Base-by-base conservation (phyloP, 2,797 vertebrate species). In the Manis pentadactyla region DNA sequence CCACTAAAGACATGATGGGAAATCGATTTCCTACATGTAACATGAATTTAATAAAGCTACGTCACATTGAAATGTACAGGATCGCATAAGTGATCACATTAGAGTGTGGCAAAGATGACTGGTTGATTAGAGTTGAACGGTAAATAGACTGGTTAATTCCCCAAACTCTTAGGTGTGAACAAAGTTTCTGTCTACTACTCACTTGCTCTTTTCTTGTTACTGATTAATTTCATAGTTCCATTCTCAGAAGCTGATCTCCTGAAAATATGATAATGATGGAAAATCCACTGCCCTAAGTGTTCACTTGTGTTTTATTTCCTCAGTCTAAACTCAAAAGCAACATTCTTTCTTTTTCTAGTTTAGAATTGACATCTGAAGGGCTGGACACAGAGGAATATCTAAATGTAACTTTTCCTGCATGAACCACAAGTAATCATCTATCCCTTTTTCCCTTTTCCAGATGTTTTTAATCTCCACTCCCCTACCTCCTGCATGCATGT, bases 331-430 rank as follows among this genome's bases (percentile, higher is more conserved):
- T 92, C 66, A 87, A 55, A 93, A 34, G 4, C 53, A 63, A 7
- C 1, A 63, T 15, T 18, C 13, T 84, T 66, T 86, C 21, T 84
- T 90, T 85, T 74, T 53, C 21, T 46, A 55, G 31, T 51, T 74
- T 61, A 53, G 7, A 75, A 37, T 74, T 90, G 18, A 37, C 17
- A 81, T 31, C 82, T 87, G 13, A 94, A 94, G 39, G 4, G 7
- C 13, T 94, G 42, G 39, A 59, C 23, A 85, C 5, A 73, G 23
- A 90, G 10, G 13, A 78, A 53, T 37, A 69, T 14, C 10, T 63
- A 94, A 92, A 46, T 82, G 63, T 63, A 42, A 61, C 12, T 94
- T 94, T 59, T 95, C 51, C 34, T 94, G 18, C 12, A 29, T 57
- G 63, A 93, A 8, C 18, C 74, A 51, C 23, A 63, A 85, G 39